Evolutionary conservation across 30 jellyfish, hydroid and myxozoan genomes (phyloP), one percentile per base, ranked within the genome.

Genomic region (Aurelia aurita): DNA sequence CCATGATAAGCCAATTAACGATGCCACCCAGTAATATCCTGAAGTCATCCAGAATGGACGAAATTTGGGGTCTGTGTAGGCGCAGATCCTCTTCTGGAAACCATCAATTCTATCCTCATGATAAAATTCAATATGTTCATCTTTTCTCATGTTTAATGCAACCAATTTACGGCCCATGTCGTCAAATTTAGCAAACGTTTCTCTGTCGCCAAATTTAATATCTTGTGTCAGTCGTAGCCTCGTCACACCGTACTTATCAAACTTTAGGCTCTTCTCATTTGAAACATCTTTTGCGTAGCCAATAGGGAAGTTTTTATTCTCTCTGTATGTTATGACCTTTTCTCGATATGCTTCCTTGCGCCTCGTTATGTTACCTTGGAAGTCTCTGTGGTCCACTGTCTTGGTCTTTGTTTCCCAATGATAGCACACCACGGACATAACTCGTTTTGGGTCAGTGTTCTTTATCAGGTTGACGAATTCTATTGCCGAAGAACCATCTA

Each of bases 341-440:
- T 67, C 91, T 32, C 66, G 79, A 58, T 67, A 77, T 15, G 96
- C 76, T 53, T 87, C 96, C 1, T 25, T 51, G 15, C 82, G 39
- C 15, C 74, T 29, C 28, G 76, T 87, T 2, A 13, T 23, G 90
- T 76, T 66, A 16, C 96, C 96, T 51, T 77, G 47, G 1, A 91
- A 55, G 46, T 76, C 96, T 0, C 87, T 87, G 82, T 76, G 77
- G 69, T 10, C 53, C 22, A 76, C 91, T 22, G 79, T 51, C 25
- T 85, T 26, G 21, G 87, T 69, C 23, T 92, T 31, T 31, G 88
- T 77, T 57, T 77, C 96, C 89, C 57, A 32, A 64, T 87, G 96
- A 35, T 69, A 87, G 47, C 96, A 87, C 19, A 54, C 84, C 4
- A 79, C 69, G 39, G 34, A 47, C 87, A 70, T 57, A 4, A 28